Conservation (phyloP, 2,113 vertebrate genomes). For the Sinocyclocheilus anophthalmus region DNA sequence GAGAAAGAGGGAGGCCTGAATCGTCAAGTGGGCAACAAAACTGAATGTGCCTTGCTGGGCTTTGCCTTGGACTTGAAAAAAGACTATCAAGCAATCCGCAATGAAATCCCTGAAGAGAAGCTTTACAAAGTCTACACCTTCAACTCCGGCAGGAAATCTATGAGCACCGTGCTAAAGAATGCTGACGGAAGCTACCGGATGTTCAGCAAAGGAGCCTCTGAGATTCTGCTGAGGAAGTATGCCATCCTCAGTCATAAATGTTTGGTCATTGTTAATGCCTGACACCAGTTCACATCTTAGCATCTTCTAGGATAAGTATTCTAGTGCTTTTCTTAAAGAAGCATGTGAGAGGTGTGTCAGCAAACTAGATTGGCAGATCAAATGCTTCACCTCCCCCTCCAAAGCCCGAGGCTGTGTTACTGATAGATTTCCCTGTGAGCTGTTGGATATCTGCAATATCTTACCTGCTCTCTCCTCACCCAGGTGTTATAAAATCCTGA, state of each 20-base stretch:
- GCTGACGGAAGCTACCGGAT: conserved; percentile 95
- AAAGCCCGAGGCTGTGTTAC: conserved; percentile 64
- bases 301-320: neutral
- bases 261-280: neutral
- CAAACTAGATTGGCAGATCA: conserved; percentile 68
- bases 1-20: conserved; percentile 98
- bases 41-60: conserved; percentile 99
- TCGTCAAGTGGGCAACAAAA: conserved; percentile 98
- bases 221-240: conserved; percentile 99
- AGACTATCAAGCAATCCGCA: conserved; percentile 94
- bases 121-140: conserved; percentile 99
- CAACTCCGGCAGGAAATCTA: conserved; percentile 98
- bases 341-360: conserved; percentile 52
- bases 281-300: neutral
- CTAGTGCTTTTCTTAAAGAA: neutral
- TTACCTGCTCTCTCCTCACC: conserved; percentile 22
- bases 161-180: conserved; percentile 98
- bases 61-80: conserved; percentile 91
- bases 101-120: conserved; percentile 96
- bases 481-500: conserved; percentile 96
- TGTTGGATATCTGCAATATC: neutral
- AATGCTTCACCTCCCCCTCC: conserved; percentile 61
- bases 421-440: conserved; percentile 61
- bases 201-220: conserved; percentile 99
- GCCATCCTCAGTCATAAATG: conserved; percentile 52